A percentile compares a stretch with the other conserved stretches of the same genome.
These are phyloP conservation scores for Cavia porcellus DNA, from an alignment of 2,113 vertebrate genomes.

Conservation along the genomic window DNA sequence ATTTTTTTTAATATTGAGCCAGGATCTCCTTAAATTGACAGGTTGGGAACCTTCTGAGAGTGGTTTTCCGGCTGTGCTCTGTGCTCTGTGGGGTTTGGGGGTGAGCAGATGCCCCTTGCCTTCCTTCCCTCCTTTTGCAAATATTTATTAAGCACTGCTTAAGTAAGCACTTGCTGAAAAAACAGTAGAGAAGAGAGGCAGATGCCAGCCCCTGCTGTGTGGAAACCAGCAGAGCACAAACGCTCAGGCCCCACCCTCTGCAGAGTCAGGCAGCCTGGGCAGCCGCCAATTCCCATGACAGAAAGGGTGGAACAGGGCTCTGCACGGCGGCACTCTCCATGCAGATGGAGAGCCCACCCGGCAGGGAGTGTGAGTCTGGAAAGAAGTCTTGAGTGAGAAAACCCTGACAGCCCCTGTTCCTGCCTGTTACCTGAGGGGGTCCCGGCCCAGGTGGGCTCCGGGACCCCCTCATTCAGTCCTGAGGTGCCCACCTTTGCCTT, in stretches of 20 bases:
- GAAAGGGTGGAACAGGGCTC: background rate
- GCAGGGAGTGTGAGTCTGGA: too few species aligned
- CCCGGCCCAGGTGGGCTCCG: background rate
- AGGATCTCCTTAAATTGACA: background rate
- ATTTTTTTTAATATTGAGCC: background rate
- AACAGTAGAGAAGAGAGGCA: background rate
- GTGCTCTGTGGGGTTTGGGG: background rate
- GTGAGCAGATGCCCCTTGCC: background rate
- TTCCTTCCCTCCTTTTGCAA: background rate
- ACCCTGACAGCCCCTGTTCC: background rate
- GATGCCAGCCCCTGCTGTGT: background rate
- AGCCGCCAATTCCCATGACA: background rate
- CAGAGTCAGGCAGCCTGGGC: background rate
- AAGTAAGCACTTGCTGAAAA: background rate
- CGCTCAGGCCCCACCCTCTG: background rate
- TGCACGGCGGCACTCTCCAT: too few species aligned
- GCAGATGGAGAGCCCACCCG: background rate
- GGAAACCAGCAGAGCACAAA: background rate
- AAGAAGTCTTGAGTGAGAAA: background rate
- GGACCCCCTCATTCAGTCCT: background rate
- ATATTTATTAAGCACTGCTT: background rate
- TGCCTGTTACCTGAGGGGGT: too few species aligned
- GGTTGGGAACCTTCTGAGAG: background rate
- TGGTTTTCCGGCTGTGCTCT: background rate
- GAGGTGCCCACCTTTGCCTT: constrained; percentile 1